phyloP scores from a whole-genome alignment of 53 echinoderm and acorn worm genomes.

The Luidia sarsii region DNA sequence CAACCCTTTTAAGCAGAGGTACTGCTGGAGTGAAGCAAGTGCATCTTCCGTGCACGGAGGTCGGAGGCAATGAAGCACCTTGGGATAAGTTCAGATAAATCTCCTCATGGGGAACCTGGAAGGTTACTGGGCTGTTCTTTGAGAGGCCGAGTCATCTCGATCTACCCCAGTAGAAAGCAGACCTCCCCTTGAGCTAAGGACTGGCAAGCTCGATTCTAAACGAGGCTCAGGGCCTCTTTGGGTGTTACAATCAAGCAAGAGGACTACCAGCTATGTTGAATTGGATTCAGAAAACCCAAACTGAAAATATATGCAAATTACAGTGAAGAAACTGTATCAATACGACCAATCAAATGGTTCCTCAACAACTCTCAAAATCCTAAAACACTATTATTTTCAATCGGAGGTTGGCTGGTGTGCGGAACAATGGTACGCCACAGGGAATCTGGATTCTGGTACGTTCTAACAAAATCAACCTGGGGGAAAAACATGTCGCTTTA shows the following conservation, averaged over 20 bases:
- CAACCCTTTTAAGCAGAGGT: no score
- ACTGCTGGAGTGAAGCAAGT: no score
- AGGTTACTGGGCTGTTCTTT: no score
- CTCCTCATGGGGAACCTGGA: no score
- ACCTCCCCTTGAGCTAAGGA: background rate
- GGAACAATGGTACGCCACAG: no score
- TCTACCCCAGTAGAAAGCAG: background rate
- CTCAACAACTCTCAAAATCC: slow-evolving; percentile 21
- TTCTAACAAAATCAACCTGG: slow-evolving; percentile 7
- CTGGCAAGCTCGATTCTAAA: background rate
- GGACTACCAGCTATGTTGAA: background rate
- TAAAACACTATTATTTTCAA: background rate
- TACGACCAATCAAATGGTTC: slow-evolving; percentile 5
- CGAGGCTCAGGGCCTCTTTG: background rate
- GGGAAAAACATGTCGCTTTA: background rate
- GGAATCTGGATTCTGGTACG: background rate
- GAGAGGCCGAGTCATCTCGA: background rate
- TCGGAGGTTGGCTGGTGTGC: background rate
- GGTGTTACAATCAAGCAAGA: background rate
- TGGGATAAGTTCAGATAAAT: no score
- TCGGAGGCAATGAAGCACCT: no score
- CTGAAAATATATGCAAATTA: background rate
- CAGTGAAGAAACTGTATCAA: background rate
- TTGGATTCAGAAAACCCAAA: background rate
- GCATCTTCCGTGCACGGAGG: no score